Evolutionary conservation across 2,888 invertebrate species (phyloP).

Genomic region (Alloplasta piceator): DNA sequence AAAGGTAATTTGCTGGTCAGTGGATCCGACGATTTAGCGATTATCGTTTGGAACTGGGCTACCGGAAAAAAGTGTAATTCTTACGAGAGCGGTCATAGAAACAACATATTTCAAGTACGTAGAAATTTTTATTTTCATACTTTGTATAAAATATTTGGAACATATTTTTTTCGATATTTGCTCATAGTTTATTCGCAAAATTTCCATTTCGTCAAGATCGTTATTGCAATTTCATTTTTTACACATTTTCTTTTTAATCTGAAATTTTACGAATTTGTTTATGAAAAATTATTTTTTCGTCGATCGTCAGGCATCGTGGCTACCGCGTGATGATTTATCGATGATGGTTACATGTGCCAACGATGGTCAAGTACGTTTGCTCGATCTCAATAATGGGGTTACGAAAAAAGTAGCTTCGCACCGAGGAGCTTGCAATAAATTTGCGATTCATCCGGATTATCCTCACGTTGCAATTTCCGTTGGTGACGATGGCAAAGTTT

Average conservation of each 20-base stretch:
- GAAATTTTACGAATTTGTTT: background rate
- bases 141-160: no score
- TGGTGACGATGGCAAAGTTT: conserved; percentile 94
- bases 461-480: conserved; percentile 92
- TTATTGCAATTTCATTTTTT: background rate
- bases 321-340: conserved; percentile 90
- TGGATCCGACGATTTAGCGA: conserved; percentile 95
- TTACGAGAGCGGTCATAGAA: conserved; percentile 92
- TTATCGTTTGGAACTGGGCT: conserved; percentile 97
- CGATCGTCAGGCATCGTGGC: conserved; percentile 88
- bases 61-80: conserved; percentile 87
- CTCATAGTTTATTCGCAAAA: no score
- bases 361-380: conserved; percentile 92
- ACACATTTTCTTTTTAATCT: no score
- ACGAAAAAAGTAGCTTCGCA: conserved; percentile 87
- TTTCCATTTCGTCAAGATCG: conserved; percentile 5
- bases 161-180: no score
- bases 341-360: conserved; percentile 95
- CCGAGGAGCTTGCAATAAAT: conserved; percentile 93
- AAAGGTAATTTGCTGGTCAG: conserved; percentile 91
- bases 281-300: background rate
- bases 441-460: conserved; percentile 90
- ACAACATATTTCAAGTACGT: conserved; percentile 94
- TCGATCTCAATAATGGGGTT: conserved; percentile 84
- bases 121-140: no score